Percentiles rank a stretch among this genome's conserved stretches.
Conservation (phyloP, 2,888 invertebrate genomes). For the Athripsodes cinereus region DNA sequence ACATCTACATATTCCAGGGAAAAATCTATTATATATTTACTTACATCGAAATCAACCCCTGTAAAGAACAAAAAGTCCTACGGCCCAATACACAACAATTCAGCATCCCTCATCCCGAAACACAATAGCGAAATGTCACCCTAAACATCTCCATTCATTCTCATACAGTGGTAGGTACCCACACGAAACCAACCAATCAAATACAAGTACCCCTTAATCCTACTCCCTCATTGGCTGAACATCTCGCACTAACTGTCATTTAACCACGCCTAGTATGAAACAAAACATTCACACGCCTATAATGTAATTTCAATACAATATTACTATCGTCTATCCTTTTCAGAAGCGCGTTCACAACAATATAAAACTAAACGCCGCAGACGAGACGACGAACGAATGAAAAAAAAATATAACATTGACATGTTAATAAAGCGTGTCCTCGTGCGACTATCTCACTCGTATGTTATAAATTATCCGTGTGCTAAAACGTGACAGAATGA, state of each 20-base stretch:
- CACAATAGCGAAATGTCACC: neutral
- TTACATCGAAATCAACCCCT: too few species aligned
- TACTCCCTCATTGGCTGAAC: neutral
- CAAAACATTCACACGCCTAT: neutral
- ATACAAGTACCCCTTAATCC: neutral
- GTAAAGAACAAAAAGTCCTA: too few species aligned
- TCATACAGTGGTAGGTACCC: neutral
- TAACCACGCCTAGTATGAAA: neutral
- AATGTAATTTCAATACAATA: neutral
- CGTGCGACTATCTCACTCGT: neutral
- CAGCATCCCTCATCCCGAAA: too few species aligned
- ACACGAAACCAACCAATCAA: neutral
- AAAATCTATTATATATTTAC: too few species aligned
- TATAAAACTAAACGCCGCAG: neutral
- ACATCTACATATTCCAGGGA: too few species aligned
- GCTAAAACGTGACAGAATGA: neutral
- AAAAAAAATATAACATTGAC: neutral
- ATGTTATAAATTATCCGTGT: neutral
- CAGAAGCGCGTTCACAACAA: neutral
- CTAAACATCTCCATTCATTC: neutral
- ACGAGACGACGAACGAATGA: neutral
- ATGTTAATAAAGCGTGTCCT: neutral
- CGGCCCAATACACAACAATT: too few species aligned
- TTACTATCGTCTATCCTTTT: neutral
- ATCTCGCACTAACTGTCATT: neutral